phyloP scores from a whole-genome alignment of 2,888 invertebrate genomes.

The Galerucella calmariensis region DNA sequence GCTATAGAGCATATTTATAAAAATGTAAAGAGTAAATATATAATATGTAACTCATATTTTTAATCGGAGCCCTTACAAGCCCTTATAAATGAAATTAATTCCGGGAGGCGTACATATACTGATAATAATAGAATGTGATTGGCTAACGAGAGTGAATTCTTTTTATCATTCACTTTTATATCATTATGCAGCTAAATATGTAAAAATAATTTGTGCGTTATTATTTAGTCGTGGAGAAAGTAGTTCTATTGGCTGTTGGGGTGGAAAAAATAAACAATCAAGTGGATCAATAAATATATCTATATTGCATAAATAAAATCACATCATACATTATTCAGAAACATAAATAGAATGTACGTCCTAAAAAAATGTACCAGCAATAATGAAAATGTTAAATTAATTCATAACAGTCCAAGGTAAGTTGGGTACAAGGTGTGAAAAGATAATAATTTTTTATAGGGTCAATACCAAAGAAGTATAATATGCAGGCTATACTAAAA shows the following conservation, averaged over 20 bases:
- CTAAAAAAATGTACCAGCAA: constrained; percentile 10
- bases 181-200: too few relatives aligned
- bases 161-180: too few relatives aligned
- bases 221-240: too few relatives aligned
- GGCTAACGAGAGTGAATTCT: too few relatives aligned
- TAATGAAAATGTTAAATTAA: constrained; percentile 36
- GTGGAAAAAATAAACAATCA: background rate
- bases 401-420: constrained; percentile 32
- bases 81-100: too few relatives aligned
- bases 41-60: too few relatives aligned
- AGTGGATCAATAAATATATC: constrained; percentile 49
- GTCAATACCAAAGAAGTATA: constrained; percentile 10
- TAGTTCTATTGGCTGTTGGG: background rate
- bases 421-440: constrained; percentile 22
- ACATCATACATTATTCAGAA: constrained; percentile 42
- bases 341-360: constrained; percentile 31
- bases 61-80: too few relatives aligned
- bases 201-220: too few relatives aligned
- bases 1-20: too few relatives aligned
- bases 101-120: too few relatives aligned
- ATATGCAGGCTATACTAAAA: background rate
- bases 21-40: too few relatives aligned
- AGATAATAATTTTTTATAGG: constrained; percentile 21
- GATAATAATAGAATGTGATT: too few relatives aligned
- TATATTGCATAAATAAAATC: constrained; percentile 51